Base-by-base conservation (phyloP, 2,888 invertebrate species). In the Diplolepis rosae region DNA sequence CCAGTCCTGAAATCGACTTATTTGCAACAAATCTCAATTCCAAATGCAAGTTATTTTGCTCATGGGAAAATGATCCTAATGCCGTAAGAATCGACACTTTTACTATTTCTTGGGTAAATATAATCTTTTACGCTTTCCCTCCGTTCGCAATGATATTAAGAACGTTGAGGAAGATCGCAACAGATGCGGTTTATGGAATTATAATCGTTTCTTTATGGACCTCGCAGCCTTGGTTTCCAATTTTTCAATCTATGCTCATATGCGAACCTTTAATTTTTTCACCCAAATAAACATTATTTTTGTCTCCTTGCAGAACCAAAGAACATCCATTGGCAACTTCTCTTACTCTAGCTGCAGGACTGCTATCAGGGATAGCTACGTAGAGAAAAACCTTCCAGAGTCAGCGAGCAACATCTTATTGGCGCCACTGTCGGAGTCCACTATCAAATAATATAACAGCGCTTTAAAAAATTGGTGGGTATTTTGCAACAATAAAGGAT, bases 181-280 rank as follows among this genome's bases (percentile, higher is more conserved):
- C 48, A 1, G 83, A 85, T 48, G 75, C 76, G 66, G 82, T 84
- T 0, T 68, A 70, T 28, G 84, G 82, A 4, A 81, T 84, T 45
- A 65, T 85, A 22, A 79, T 85, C 5, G 82, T 83, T 1, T 84
- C 81, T 22, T 39, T 65, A 6, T 85, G 79, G 83, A 80, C 78
- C 22, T 72, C 77, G 13, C 83, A 84, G 65, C 76, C 82, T 0
- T 85, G 82, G 84, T 85, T 74, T 56, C 84, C 85, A 1, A 6
- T 84, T 4, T 84, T 82, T 65, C 42, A 24, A 5, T 52, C 52
- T 13, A 66, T 78, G 13, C 54, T 70, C 27, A 18, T 45, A 0
- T 1, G 42, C 65, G 45, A 72, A 50, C 70, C 73, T 28, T 52
- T 83, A 15, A 35, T 72, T 61, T 80, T 85, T 35, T 9, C 70